Conservation (phyloP, 2,113 vertebrate genomes). For the Benitochromis conjunctus region DNA sequence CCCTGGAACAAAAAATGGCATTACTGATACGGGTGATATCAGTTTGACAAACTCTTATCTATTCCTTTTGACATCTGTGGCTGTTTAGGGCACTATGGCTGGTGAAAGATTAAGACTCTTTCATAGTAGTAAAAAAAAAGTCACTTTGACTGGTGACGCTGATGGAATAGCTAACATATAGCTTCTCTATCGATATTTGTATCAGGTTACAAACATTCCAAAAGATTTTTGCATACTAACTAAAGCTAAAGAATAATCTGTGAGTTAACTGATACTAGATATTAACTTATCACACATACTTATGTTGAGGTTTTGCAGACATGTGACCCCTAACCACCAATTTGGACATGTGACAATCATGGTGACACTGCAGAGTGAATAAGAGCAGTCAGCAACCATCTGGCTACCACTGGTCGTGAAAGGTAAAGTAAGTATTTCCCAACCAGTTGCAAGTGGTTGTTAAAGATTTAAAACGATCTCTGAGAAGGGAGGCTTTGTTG, state of each 20-base stretch:
- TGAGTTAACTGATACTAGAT: not conserved
- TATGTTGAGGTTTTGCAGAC: too few species aligned
- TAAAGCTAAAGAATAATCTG: not conserved
- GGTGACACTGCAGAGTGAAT: too few species aligned
- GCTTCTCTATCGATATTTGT: not conserved
- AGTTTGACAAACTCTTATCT: not conserved
- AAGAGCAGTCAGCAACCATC: too few species aligned
- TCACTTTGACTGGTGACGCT: not conserved
- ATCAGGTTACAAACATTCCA: not conserved
- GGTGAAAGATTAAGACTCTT: not conserved
- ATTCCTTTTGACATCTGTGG: not conserved
- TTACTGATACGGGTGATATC: not conserved
- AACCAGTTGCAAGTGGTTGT: too few species aligned
- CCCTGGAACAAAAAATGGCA: constrained; percentile 9
- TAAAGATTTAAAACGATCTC: too few species aligned
- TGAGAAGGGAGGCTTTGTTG: too few species aligned
- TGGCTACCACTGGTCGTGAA: too few species aligned
- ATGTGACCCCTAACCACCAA: too few species aligned
- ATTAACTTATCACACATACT: too few species aligned
- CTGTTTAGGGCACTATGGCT: not conserved
- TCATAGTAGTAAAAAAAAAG: not conserved
- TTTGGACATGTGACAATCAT: too few species aligned
- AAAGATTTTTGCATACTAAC: not conserved
- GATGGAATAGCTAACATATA: not conserved
- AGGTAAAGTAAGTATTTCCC: too few species aligned